Conservation (phyloP, 2,888 invertebrate genomes). For the Drosophila kokeensis region DNA sequence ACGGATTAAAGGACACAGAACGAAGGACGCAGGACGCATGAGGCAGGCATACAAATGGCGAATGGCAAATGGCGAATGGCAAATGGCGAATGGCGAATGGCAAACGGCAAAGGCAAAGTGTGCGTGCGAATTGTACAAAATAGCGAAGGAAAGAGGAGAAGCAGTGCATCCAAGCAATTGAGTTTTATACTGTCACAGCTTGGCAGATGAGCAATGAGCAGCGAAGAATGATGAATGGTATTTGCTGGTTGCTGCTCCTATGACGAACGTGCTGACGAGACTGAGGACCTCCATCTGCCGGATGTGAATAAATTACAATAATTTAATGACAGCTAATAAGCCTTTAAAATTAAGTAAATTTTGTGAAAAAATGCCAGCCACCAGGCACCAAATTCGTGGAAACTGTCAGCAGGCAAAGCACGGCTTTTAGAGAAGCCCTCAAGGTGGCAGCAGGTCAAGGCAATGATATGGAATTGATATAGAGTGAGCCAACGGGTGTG, state of each 20-base stretch:
- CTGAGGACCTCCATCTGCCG: background rate
- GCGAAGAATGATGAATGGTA: constrained; percentile 53
- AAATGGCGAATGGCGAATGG: constrained; percentile 18
- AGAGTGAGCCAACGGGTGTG: background rate
- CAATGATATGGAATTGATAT: background rate
- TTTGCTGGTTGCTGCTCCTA: constrained; percentile 9
- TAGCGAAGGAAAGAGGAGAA: constrained; percentile 35
- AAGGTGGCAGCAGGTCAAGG: constrained; percentile 31
- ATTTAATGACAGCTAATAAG: constrained; percentile 68
- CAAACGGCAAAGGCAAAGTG: constrained; percentile 8
- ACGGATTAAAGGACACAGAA: constrained; percentile 27
- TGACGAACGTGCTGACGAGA: background rate
- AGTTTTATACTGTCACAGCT: constrained; percentile 62
- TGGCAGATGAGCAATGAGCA: constrained; percentile 26
- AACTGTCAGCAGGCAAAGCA: background rate
- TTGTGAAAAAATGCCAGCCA: constrained; percentile 1
- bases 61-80: background rate
- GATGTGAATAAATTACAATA: constrained; percentile 54
- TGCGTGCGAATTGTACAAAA: constrained; percentile 15
- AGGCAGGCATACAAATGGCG: constrained; percentile 35
- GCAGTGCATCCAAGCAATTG: constrained; percentile 67
- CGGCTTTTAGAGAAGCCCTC: background rate
- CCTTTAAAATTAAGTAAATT: constrained; percentile 34
- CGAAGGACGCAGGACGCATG: constrained; percentile 21
- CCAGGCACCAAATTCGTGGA: background rate